These are phyloP conservation scores for Oreochromis aureus DNA, from an alignment of 2,113 vertebrate species.

Conservation along the genomic window DNA sequence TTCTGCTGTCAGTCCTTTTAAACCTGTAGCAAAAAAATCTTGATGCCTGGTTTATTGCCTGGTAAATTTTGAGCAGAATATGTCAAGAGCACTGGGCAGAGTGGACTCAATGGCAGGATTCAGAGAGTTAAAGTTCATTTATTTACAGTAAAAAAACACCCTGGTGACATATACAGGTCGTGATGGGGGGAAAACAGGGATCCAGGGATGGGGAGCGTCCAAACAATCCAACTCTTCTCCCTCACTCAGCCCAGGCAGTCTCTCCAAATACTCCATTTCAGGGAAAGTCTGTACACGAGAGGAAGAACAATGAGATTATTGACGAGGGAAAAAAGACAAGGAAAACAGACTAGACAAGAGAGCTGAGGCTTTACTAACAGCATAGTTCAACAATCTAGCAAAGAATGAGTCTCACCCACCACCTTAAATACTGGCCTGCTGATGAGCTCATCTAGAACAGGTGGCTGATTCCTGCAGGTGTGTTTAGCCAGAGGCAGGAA, in stretches of 20 bases:
- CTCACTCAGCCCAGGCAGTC: not conserved
- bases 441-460: not conserved
- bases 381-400: not conserved
- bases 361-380: not conserved
- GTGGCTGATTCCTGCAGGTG: not conserved
- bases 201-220: not conserved
- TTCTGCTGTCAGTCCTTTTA: not conserved
- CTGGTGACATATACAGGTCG: not conserved
- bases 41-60: not conserved
- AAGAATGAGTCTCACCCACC: not conserved
- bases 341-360: accelerated
- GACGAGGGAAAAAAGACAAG: not conserved
- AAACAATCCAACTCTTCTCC: not conserved
- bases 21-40: not conserved
- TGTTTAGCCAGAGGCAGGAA: not conserved
- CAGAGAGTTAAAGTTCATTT: not conserved
- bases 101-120: not conserved
- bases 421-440: not conserved
- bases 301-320: not conserved
- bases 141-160: not conserved
- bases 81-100: not conserved
- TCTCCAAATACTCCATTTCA: not conserved
- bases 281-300: not conserved
- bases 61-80: not conserved
- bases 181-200: accelerated